Conservation (phyloP, 2,113 vertebrate species). For the Myotis lucifugus region DNA sequence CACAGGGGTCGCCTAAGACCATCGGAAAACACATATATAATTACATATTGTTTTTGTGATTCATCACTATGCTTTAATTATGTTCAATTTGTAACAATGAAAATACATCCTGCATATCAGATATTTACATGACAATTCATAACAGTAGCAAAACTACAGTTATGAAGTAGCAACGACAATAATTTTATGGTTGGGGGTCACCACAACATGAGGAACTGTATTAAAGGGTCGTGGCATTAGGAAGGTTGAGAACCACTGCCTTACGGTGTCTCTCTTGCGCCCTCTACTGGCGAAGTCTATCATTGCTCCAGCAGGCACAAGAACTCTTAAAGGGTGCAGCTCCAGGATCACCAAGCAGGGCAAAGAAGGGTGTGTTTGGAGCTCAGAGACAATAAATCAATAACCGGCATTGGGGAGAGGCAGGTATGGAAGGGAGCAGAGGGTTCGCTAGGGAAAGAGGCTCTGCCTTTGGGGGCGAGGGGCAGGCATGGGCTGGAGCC, state of each 20-base stretch:
- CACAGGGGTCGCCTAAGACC: too few species aligned
- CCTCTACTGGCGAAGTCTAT: constrained; percentile 17
- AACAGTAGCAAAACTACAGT: too few species aligned
- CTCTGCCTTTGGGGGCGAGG: not conserved
- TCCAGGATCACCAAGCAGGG: not conserved
- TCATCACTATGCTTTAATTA: too few species aligned
- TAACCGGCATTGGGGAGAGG: not conserved
- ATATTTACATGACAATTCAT: too few species aligned
- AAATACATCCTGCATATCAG: too few species aligned
- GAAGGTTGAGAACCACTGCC: not conserved
- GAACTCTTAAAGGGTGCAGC: constrained; percentile 10
- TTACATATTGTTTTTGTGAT: too few species aligned
- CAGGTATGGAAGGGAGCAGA: not conserved
- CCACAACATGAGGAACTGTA: too few species aligned
- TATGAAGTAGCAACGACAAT: too few species aligned
- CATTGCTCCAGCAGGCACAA: not conserved
- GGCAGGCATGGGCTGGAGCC: not conserved
- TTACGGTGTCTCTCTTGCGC: not conserved
- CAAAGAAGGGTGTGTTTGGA: constrained; percentile 22
- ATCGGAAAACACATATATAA: too few species aligned
- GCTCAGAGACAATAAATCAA: not conserved
- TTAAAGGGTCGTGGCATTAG: too few species aligned
- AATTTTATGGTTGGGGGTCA: too few species aligned
- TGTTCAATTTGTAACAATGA: too few species aligned
- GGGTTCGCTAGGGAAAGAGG: not conserved